Base-by-base conservation (phyloP, 2,888 invertebrate species). In the Agrotis clavis region DNA sequence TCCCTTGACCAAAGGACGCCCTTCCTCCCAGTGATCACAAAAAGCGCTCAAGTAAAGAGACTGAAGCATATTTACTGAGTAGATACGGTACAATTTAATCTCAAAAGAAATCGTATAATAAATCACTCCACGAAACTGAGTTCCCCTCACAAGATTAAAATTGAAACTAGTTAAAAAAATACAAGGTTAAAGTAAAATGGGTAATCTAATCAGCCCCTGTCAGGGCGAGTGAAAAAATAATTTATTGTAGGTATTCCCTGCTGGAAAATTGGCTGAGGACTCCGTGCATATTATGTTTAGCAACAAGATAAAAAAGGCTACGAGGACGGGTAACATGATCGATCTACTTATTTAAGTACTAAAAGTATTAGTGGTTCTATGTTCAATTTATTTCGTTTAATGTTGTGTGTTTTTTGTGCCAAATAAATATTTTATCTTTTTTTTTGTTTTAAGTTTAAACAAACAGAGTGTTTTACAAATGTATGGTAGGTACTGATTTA, bases 241-340 rank as follows among this genome's bases (percentile, higher is more conserved):
- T 83, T 87, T 84, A 83, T 87, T 84, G 83, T 69, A 75, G 78
- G 75, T 47, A 25, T 84, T 85, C 74, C 60, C 74, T 67, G 64
- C 61, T 73, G 74, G 81, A 83, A 90, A 88, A 90, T 90, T 88
- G 86, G 78, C 81, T 76, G 78, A 86, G 79, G 83, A 82, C 80
- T 74, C 76, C 78, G 74, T 72, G 67, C 77, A 69, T 81, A 82
- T 69, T 63, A 82, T 77, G 70, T 81, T 82, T 71, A 63, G 64
- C 69, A 51, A 65, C 67, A 72, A 83, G 60, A 35, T 79, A 86
- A 80, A 11, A 41, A 41, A 41, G 1, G 79, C 59, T n/a, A 79
- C 59, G 50, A 64, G 51, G 78, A 62, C 64, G 59, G 65, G 19
- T 67, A 68, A 71, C 60, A 67, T 77, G 79, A 79, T 79, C 60